Evolutionary conservation across 2,888 invertebrate species (phyloP).

Genomic region (Darwinula stevensoni): DNA sequence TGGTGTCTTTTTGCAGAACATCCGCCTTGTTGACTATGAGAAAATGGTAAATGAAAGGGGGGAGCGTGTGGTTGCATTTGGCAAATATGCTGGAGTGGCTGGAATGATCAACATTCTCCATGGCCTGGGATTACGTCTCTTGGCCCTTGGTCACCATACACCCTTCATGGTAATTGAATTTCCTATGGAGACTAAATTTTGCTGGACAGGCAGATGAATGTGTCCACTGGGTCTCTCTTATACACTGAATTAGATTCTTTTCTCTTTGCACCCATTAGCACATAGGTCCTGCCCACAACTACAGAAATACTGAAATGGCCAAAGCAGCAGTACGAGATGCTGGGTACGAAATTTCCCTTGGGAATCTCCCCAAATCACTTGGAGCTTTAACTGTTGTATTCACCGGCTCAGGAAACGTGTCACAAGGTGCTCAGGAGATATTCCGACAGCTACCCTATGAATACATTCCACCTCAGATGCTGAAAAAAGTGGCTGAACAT

Average conservation of each 20-base stretch:
- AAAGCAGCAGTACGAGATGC: conserved; percentile 87
- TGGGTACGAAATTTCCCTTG: conserved; percentile 91
- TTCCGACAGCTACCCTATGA: conserved; percentile 93
- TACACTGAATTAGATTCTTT: background rate
- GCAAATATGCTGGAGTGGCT: conserved; percentile 91
- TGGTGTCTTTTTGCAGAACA: conserved; percentile 27
- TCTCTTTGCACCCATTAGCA: conserved; percentile 26
- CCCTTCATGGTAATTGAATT: conserved; percentile 58
- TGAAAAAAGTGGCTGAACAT: conserved; percentile 82
- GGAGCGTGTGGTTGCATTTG: conserved; percentile 83
- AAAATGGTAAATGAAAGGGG: conserved; percentile 68
- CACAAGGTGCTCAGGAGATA: conserved; percentile 35
- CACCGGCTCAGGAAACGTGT: conserved; percentile 91
- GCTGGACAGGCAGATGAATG: too few species aligned
- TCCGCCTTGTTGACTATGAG: conserved; percentile 88
- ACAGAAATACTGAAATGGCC: conserved; percentile 90
- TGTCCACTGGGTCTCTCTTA: conserved; percentile 1
- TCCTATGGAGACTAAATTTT: background rate
- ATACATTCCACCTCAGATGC: conserved; percentile 78
- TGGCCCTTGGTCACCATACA: conserved; percentile 92
- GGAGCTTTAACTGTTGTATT: conserved; percentile 94
- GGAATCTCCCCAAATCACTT: conserved; percentile 86
- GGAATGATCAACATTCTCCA: conserved; percentile 97
- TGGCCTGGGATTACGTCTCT: conserved; percentile 65
- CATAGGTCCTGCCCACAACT: conserved; percentile 93